These are phyloP conservation scores for Pachyuromys duprasi DNA, from an alignment of 2,797 vertebrate species.

Conservation along the genomic window DNA sequence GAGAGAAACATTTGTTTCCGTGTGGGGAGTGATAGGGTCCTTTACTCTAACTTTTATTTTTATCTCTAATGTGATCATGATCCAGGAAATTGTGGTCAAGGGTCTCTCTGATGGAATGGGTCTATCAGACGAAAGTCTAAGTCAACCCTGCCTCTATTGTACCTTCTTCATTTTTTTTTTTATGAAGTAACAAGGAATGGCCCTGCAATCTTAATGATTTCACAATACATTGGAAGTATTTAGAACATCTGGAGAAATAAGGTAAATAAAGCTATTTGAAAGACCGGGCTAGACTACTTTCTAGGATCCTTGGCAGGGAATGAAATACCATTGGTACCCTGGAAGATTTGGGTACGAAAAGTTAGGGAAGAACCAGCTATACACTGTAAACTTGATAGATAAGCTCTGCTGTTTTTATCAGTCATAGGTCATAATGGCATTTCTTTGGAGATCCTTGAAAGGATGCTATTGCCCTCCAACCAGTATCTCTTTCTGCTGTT, in stretches of 20 bases:
- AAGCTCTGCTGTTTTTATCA: not conserved
- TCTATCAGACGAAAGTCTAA: constrained; percentile 31
- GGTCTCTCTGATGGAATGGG: not conserved
- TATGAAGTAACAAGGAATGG: not conserved
- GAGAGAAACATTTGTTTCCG: constrained; percentile 2
- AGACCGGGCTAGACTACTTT: not conserved
- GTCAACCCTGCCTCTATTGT: constrained; percentile 1
- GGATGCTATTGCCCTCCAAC: not conserved
- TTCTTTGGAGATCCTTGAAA: not conserved
- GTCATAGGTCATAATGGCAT: not conserved
- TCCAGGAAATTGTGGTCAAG: constrained; percentile 37
- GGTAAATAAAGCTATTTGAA: not conserved
- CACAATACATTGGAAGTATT: constrained; percentile 6
- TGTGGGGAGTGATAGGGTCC: not conserved
- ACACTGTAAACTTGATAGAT: not conserved
- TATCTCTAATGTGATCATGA: not conserved
- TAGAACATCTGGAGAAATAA: constrained; percentile 41
- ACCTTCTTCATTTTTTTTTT: constrained; percentile 59
- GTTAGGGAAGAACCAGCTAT: not conserved
- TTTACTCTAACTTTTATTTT: constrained; percentile 13
- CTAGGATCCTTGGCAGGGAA: not conserved
- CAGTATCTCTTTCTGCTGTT: not conserved
- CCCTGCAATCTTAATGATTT: constrained; percentile 60
- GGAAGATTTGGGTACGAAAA: not conserved
- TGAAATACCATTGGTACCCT: not conserved